Conservation (phyloP, 2,113 vertebrate species). For the Chascanopsetta lugubris region DNA sequence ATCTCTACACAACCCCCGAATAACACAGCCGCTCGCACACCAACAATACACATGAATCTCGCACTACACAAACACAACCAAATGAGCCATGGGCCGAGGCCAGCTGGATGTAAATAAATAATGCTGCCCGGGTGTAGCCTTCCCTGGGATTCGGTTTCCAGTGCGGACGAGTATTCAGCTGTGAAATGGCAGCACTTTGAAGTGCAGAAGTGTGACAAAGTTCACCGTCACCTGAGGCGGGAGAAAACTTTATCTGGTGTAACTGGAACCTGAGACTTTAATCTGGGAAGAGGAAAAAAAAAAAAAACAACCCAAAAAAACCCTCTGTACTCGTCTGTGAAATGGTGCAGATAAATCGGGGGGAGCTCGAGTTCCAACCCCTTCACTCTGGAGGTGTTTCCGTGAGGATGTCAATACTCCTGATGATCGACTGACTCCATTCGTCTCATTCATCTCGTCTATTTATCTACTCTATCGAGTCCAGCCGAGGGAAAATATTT, state of each 20-base stretch:
- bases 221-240: constrained; percentile 31
- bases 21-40: constrained; percentile 8
- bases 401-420: too few relatives aligned
- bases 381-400: not conserved
- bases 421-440: too few relatives aligned
- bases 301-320: not conserved
- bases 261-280: constrained; percentile 10
- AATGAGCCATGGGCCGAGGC: constrained; percentile 3
- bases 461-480: too few relatives aligned
- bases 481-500: too few relatives aligned
- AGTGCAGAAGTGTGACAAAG: constrained; percentile 34
- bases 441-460: too few relatives aligned
- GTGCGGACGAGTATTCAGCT: constrained; percentile 20
- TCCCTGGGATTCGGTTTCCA: constrained; percentile 29
- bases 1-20: not conserved
- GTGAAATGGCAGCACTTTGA: constrained; percentile 51
- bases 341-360: not conserved
- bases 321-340: not conserved
- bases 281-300: not conserved
- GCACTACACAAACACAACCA: not conserved
- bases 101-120: constrained; percentile 42
- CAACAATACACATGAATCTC: not conserved
- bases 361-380: not conserved
- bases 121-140: constrained; percentile 41
- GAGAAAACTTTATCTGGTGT: constrained; percentile 18